phyloP scores from a whole-genome alignment of 2,888 invertebrate genomes.

The Tridacna gigas region DNA sequence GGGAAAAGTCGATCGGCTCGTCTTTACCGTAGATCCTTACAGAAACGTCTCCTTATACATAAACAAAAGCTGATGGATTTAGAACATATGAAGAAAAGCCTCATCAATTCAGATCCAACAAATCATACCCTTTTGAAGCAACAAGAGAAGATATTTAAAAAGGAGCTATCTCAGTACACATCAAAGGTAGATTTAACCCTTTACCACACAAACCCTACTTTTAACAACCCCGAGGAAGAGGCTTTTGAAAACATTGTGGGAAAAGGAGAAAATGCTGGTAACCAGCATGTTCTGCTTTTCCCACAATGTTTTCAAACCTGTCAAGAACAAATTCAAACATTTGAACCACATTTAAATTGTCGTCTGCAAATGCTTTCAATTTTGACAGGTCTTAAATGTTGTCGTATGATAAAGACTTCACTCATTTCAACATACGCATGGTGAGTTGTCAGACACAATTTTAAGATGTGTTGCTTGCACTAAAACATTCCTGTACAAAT shows the following conservation, averaged over 20 bases:
- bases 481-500: too few relatives aligned
- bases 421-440: too few relatives aligned
- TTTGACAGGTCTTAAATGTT: too few relatives aligned
- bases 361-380: too few relatives aligned
- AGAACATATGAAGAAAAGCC: slow-evolving; percentile 86
- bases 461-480: too few relatives aligned
- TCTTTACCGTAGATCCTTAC: slow-evolving; percentile 85
- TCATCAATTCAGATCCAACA: slow-evolving; percentile 64
- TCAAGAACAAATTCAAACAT: too few relatives aligned
- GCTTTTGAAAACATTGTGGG: neutral
- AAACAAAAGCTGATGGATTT: slow-evolving; percentile 89
- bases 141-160: slow-evolving; percentile 87
- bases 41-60: slow-evolving; percentile 90
- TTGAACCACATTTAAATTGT: too few relatives aligned
- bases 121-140: slow-evolving; percentile 85
- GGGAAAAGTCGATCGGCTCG: slow-evolving; percentile 69
- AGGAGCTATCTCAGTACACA: slow-evolving; percentile 88
- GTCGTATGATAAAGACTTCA: too few relatives aligned
- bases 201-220: neutral
- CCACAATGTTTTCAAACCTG: neutral
- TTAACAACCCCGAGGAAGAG: neutral
- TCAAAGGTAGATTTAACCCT: slow-evolving; percentile 83
- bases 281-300: neutral
- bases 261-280: neutral
- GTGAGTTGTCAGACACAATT: too few relatives aligned